Conservation (phyloP, 2,113 vertebrate genomes). For the Diadophis punctatus region DNA sequence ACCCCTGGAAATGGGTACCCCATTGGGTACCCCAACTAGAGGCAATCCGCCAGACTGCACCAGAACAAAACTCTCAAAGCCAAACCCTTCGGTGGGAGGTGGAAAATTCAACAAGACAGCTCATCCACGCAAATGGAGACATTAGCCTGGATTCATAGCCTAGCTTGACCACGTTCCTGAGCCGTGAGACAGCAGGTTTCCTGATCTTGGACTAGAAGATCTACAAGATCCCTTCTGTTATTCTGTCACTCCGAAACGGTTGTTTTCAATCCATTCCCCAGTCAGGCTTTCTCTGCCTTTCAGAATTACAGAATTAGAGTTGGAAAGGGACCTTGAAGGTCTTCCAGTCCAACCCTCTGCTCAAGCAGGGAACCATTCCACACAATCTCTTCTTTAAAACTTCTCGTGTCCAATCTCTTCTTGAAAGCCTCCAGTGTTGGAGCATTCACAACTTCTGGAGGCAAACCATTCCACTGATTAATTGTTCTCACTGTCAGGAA, state of each 20-base stretch:
- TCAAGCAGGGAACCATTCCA: neutral
- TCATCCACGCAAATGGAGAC: neutral
- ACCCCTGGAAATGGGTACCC: too few relatives aligned
- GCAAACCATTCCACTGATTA: too few relatives aligned
- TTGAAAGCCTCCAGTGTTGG: neutral
- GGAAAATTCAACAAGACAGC: neutral
- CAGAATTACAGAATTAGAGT: neutral
- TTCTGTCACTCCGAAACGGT: too few relatives aligned
- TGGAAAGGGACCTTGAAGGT: too few relatives aligned
- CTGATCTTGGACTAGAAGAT: too few relatives aligned
- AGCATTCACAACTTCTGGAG: too few relatives aligned
- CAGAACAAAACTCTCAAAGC: too few relatives aligned
- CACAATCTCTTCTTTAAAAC: too few relatives aligned
- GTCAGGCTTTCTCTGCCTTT: neutral
- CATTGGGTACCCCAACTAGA: neutral
- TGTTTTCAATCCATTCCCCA: neutral
- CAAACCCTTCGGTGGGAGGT: neutral
- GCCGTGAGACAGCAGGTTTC: too few relatives aligned
- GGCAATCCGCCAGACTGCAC: fast-evolving
- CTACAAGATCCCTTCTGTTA: too few relatives aligned
- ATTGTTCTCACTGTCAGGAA: neutral
- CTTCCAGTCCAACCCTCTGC: too few relatives aligned
- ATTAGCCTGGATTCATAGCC: neutral
- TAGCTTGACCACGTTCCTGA: neutral
- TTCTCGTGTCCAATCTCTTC: neutral